Percentiles rank a stretch among this genome's conserved stretches.
Evolutionary conservation across 2,797 vertebrate genomes (phyloP).

Genomic region (Rhadinocentrus ornatus): DNA sequence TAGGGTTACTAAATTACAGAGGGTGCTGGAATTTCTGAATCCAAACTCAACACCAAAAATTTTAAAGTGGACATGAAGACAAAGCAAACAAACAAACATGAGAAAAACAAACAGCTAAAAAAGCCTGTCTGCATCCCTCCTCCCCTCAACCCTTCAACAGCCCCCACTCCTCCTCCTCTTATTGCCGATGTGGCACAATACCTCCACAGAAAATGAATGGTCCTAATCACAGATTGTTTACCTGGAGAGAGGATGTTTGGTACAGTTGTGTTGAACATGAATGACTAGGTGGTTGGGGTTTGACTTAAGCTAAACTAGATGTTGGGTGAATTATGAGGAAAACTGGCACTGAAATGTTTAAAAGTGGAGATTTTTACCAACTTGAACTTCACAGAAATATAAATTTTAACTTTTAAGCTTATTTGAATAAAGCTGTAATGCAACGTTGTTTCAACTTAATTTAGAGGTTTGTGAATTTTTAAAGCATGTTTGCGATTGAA

Average conservation of each 20-base stretch:
- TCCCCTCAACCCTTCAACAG: slow-evolving; percentile 6
- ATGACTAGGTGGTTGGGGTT: not conserved
- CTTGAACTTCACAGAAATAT: not conserved
- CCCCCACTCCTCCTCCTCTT: slow-evolving; percentile 31
- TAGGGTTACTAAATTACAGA: not conserved
- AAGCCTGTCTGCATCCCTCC: slow-evolving; percentile 19
- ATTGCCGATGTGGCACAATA: slow-evolving; percentile 94
- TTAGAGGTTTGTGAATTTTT: not conserved
- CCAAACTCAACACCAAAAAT: not conserved
- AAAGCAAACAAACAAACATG: not conserved
- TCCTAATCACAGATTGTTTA: slow-evolving; percentile 39
- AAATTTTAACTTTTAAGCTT: not conserved
- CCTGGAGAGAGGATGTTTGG: slow-evolving; percentile 35
- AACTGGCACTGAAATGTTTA: not conserved
- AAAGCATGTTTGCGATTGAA: not conserved
- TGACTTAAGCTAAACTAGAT: not conserved
- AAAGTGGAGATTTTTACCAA: not conserved
- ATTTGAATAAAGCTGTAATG: no score
- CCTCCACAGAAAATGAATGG: slow-evolving; percentile 51
- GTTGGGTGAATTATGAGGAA: not conserved
- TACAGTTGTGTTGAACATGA: slow-evolving; percentile 5
- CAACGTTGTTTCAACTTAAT: no score
- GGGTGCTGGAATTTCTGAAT: not conserved
- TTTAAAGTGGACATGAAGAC: not conserved
- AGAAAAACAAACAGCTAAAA: not conserved